These are phyloP conservation scores for Steinernema scapterisci DNA, from an alignment of 2,888 invertebrate genomes.

Conservation along the genomic window DNA sequence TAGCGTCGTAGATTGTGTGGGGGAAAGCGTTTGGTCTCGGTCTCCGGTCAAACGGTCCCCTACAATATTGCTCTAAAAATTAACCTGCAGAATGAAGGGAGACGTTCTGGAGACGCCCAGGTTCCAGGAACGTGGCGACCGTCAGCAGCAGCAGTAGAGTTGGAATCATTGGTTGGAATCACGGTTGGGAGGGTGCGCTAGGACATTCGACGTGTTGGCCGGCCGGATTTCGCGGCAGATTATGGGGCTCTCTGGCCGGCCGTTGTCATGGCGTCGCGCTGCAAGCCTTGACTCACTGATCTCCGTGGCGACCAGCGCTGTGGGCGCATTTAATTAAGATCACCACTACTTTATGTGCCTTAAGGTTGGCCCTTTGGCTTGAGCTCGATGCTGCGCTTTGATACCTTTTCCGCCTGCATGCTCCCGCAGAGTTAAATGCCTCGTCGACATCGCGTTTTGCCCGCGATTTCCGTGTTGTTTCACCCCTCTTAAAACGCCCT, in stretches of 20 bases:
- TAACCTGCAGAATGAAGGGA: not conserved
- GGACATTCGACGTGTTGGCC: not conserved
- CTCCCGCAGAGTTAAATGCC: not conserved
- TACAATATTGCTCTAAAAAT: not conserved
- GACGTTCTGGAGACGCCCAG: not conserved
- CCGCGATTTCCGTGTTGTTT: not conserved
- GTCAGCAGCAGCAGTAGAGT: not conserved
- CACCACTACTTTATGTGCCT: conserved; percentile 18
- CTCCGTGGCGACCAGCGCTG: conserved; percentile 30
- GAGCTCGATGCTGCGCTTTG: not conserved
- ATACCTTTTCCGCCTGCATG: not conserved
- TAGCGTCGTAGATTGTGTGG: too few species aligned
- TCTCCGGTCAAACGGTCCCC: not conserved
- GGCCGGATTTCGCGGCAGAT: conserved; percentile 8
- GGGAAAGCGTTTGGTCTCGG: too few species aligned
- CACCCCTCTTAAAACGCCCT: not conserved
- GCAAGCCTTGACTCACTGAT: conserved; percentile 24
- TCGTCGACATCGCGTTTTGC: not conserved
- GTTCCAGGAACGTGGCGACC: not conserved
- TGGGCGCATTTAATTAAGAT: conserved; percentile 24
- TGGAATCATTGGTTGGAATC: not conserved
- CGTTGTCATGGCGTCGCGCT: conserved; percentile 31
- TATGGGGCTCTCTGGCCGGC: conserved; percentile 3
- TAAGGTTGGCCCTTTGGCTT: conserved; percentile 20
- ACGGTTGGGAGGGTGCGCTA: conserved; percentile 15